Evolutionary conservation across 1,140 invertebrate species (phyloP).

Genomic region (Dufourea novaeangliae): DNA sequence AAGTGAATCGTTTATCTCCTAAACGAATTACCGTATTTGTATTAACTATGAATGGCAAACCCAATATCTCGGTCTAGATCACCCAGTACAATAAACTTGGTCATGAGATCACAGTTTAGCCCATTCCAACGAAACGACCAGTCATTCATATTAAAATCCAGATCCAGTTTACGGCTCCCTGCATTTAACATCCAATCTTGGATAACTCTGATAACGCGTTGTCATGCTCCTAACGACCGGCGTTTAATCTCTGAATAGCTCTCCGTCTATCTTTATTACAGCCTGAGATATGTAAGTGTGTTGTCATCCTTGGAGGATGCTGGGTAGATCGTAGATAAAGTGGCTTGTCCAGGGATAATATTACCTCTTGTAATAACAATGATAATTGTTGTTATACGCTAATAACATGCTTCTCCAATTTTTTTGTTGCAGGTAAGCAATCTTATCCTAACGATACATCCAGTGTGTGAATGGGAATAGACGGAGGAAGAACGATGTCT

Average conservation of each 20-base stretch:
- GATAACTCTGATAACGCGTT: background rate
- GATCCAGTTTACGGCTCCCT: background rate
- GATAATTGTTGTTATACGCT: background rate
- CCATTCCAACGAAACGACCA: background rate
- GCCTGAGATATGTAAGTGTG: background rate
- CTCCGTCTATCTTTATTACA: background rate
- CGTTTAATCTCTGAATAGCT: background rate
- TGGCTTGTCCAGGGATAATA: background rate
- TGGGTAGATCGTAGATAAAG: background rate
- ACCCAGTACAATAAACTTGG: no score
- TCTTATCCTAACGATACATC: no score
- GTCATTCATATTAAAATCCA: background rate
- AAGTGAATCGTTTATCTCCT: no score
- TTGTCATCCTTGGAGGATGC: background rate
- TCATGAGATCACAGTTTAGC: background rate
- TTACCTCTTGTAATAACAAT: background rate
- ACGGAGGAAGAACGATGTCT: background rate
- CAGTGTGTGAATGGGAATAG: background rate
- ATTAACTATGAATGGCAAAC: no score
- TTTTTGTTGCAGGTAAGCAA: conserved; percentile 18
- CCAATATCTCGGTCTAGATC: no score
- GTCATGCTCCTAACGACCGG: background rate
- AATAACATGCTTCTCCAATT: background rate
- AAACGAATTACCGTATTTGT: no score
- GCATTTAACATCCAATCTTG: background rate